phyloP scores from a whole-genome alignment of 2,113 vertebrate genomes.

The Xiphorhynchus elegans region DNA sequence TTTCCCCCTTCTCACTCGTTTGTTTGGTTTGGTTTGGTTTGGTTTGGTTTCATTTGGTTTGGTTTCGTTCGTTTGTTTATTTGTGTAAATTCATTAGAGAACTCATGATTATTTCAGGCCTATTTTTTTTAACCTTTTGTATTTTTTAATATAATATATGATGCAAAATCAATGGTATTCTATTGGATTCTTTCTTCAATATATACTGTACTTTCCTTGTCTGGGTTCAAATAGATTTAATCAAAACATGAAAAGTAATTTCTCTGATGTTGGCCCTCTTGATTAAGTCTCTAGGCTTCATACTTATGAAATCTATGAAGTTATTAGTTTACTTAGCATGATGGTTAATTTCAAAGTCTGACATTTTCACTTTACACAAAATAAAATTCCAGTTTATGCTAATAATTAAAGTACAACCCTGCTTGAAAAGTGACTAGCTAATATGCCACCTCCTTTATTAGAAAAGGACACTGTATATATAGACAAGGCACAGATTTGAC shows the following conservation, averaged over 20 bases:
- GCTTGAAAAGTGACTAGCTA: neutral
- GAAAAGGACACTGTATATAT: neutral
- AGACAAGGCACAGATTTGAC: neutral
- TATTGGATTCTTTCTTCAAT: neutral
- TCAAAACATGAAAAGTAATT: constrained; percentile 53
- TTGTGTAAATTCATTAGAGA: neutral
- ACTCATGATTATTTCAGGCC: neutral
- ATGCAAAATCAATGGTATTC: constrained; percentile 6
- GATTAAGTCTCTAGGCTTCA: constrained; percentile 15
- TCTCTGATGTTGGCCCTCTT: constrained; percentile 20
- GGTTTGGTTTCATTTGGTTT: neutral
- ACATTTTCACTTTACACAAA: constrained; percentile 6
- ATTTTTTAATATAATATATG: neutral
- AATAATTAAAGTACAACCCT: constrained; percentile 14
- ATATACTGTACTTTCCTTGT: constrained; percentile 16
- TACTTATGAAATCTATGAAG: constrained; percentile 28
- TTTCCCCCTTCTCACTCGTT: neutral
- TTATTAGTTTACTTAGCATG: constrained; percentile 46
- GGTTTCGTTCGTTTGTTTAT: neutral
- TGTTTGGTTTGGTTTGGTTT: neutral
- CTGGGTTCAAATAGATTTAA: constrained; percentile 30
- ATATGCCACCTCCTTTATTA: neutral
- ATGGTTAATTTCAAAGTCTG: constrained; percentile 35
- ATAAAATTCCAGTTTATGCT: neutral
- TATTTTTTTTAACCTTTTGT: neutral